Evolutionary conservation across 2,113 vertebrate species (phyloP).

Genomic region (Cisticola juncidis): DNA sequence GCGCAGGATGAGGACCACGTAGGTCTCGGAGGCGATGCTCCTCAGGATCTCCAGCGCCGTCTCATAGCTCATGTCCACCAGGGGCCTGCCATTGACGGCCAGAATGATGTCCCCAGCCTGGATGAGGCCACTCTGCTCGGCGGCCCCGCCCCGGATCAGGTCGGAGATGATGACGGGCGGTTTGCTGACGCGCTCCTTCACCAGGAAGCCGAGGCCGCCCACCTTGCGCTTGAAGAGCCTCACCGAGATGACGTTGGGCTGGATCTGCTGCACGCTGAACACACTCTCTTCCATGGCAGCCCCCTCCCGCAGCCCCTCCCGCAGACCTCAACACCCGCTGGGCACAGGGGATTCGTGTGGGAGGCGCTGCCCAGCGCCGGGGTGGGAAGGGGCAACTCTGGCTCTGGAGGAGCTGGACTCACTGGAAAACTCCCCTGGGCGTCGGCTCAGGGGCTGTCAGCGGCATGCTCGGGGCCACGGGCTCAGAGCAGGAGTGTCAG

Average conservation of each 20-base stretch:
- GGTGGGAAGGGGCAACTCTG: not conserved
- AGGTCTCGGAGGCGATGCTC: constrained; percentile 88
- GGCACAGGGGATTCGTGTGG: rapidly evolving
- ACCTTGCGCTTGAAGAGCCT: constrained; percentile 94
- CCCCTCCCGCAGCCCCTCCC: not conserved
- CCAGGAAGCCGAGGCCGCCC: constrained; percentile 94
- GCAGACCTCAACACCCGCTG: not conserved
- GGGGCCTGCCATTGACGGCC: constrained; percentile 90
- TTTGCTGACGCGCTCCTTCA: constrained; percentile 93
- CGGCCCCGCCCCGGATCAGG: constrained; percentile 91
- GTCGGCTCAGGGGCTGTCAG: not conserved
- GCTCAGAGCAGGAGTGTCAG: not conserved
- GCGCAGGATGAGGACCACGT: constrained; percentile 92
- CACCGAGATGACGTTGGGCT: constrained; percentile 96
- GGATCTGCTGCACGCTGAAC: constrained; percentile 92
- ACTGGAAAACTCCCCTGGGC: constrained; percentile 6
- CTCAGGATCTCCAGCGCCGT: constrained; percentile 89
- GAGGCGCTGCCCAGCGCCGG: not conserved
- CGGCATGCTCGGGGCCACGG: not conserved
- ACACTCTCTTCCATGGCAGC: constrained; percentile 87
- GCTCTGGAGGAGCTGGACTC: not conserved
- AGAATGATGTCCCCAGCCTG: constrained; percentile 95
- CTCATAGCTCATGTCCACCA: constrained; percentile 93
- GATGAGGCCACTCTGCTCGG: constrained; percentile 94
- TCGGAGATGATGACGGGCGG: constrained; percentile 94